Percentiles rank a stretch among this genome's conserved stretches.
Conservation (phyloP, 2,797 vertebrate genomes). For the Diglossa cyanea region DNA sequence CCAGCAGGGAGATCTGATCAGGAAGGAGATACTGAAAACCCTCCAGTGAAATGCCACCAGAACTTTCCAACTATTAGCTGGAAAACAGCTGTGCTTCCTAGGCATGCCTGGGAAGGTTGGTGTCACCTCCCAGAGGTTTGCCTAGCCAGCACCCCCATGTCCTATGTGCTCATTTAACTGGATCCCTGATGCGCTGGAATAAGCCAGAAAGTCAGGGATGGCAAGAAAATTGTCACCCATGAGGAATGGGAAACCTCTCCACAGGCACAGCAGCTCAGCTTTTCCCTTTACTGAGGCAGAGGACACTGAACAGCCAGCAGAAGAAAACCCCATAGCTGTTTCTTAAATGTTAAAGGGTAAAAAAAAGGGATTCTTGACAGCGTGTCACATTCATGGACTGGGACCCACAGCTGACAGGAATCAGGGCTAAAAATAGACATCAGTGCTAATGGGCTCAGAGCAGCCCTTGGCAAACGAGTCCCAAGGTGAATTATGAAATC, state of each 20-base stretch:
- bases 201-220: not conserved
- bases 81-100: not conserved
- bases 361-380: not conserved
- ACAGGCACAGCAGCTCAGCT: not conserved
- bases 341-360: not conserved
- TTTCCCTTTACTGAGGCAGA: not conserved
- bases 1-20: not conserved
- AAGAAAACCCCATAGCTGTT: not conserved
- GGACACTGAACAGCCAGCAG: not conserved
- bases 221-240: fast-evolving
- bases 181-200: not conserved
- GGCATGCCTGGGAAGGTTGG: not conserved
- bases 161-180: not conserved
- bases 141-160: not conserved
- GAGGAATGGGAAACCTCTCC: not conserved
- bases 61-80: not conserved
- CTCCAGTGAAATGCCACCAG: not conserved
- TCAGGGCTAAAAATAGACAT: conserved; percentile 12
- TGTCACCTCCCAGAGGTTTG: not conserved
- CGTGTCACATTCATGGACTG: not conserved
- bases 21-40: not conserved
- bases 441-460: not conserved
- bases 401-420: conserved; percentile 18
- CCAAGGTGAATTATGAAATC: conserved; percentile 29
- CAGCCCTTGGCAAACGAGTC: not conserved